Conservation (phyloP, 2,888 invertebrate species). For the Melipona beecheii region DNA sequence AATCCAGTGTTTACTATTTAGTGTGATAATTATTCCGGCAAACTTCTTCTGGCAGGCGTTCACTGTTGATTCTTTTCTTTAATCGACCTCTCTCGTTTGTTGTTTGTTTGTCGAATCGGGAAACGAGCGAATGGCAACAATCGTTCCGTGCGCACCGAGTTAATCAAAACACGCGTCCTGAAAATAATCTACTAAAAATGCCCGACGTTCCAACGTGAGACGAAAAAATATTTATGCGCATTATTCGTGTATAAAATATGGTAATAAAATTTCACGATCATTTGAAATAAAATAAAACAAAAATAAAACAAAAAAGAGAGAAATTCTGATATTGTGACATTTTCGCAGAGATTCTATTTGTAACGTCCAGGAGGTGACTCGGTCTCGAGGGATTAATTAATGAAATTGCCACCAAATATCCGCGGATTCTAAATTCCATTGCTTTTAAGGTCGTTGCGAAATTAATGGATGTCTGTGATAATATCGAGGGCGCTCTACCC, state of each 20-base stretch:
- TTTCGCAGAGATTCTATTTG: constrained; percentile 1
- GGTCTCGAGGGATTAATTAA: constrained; percentile 5
- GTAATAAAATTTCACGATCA: too few species aligned
- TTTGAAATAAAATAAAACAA: too few species aligned
- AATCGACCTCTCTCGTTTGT: too few species aligned
- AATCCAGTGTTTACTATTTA: constrained; percentile 1
- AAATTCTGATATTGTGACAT: neutral
- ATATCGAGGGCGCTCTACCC: constrained; percentile 8
- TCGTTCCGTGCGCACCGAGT: neutral
- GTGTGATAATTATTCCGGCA: neutral
- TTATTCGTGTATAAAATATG: too few species aligned
- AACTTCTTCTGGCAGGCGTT: too few species aligned
- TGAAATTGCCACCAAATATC: constrained; percentile 7
- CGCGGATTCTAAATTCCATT: constrained; percentile 26
- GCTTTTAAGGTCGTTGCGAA: constrained; percentile 10
- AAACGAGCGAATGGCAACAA: too few species aligned
- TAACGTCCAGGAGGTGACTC: neutral
- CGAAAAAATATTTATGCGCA: neutral
- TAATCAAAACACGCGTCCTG: neutral
- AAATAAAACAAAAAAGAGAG: fast-evolving
- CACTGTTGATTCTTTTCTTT: neutral
- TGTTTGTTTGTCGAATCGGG: too few species aligned
- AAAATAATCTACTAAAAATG: neutral
- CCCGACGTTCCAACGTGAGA: neutral
- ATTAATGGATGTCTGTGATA: constrained; percentile 24